A percentile compares a stretch with the other conserved stretches of the same genome.
Conservation (phyloP, 2,888 invertebrate species). For the Lasius fuliginosus region DNA sequence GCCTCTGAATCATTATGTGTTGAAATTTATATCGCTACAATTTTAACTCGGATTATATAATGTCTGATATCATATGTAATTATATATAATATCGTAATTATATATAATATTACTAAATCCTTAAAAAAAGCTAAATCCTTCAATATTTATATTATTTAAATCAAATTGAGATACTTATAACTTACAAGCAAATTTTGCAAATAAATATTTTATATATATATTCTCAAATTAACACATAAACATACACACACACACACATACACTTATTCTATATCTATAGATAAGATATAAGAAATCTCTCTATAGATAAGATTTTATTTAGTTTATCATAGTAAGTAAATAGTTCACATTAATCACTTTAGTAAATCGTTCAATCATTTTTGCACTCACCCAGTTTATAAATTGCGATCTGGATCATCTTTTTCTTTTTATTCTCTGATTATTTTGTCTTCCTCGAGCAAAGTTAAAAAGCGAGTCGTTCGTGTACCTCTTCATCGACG, state of each 20-base stretch:
- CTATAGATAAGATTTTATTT: neutral
- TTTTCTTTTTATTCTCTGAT: neutral
- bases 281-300: neutral
- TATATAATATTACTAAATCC: conserved; percentile 23
- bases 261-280: too few species aligned
- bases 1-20: neutral
- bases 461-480: neutral
- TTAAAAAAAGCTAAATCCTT: neutral
- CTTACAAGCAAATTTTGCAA: neutral
- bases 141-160: neutral
- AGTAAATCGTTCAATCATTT: neutral
- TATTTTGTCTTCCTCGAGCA: neutral
- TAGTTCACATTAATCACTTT: neutral
- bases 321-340: neutral
- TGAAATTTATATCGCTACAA: neutral
- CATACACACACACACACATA: too few species aligned
- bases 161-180: neutral
- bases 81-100: neutral
- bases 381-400: neutral
- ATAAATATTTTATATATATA: neutral
- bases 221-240: neutral
- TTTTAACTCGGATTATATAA: neutral
- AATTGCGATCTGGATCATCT: neutral
- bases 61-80: neutral
- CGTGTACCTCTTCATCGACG: neutral